Conservation (phyloP, 2,888 invertebrate species). For the Nephrotoma flavescens region DNA sequence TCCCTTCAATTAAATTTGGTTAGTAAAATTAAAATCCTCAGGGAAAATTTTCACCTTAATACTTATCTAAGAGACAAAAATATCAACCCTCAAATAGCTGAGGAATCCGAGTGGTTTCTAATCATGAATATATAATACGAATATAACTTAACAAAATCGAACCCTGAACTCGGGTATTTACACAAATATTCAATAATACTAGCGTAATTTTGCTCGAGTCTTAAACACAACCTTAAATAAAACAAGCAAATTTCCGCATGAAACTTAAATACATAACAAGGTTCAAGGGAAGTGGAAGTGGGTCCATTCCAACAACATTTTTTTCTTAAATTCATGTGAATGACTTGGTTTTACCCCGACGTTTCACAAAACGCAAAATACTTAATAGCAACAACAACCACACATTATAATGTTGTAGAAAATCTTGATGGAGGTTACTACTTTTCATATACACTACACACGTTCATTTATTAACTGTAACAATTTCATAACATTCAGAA, state of each 20-base stretch:
- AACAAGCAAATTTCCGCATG: not conserved
- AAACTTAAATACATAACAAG: not conserved
- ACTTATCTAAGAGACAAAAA: too few relatives aligned
- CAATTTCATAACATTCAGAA: not conserved
- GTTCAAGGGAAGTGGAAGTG: not conserved
- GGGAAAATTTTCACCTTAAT: too few relatives aligned
- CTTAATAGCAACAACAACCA: not conserved
- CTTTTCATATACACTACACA: not conserved
- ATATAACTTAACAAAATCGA: too few relatives aligned
- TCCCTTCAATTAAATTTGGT: too few relatives aligned
- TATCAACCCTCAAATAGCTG: too few relatives aligned
- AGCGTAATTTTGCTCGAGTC: too few relatives aligned
- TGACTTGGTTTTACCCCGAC: not conserved
- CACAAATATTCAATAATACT: too few relatives aligned
- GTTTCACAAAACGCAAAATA: not conserved
- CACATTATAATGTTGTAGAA: not conserved
- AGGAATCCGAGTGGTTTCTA: too few relatives aligned
- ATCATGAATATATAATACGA: too few relatives aligned
- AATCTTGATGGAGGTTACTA: not conserved
- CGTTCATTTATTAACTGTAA: not conserved
- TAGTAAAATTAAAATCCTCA: too few relatives aligned
- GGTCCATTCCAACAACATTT: not conserved
- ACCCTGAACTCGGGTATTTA: too few relatives aligned
- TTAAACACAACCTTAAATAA: too few relatives aligned
- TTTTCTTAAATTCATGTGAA: not conserved